Percentiles rank a stretch among this genome's conserved stretches.
These are phyloP conservation scores for Galemys pyrenaicus DNA, from an alignment of 2,113 vertebrate species.

Conservation along the genomic window DNA sequence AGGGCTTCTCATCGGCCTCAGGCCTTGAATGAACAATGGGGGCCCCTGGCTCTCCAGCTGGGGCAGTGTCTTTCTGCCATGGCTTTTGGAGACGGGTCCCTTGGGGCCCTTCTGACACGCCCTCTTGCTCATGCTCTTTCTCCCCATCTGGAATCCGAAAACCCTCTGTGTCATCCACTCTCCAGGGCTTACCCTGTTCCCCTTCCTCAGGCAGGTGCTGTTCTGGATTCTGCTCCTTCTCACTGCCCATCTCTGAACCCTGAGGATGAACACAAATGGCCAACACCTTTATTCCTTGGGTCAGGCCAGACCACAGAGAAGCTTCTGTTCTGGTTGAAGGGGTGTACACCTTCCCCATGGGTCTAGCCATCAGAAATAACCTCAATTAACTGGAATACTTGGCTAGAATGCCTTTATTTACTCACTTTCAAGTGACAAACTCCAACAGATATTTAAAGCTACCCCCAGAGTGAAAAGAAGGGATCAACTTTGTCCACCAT, in stretches of 20 bases:
- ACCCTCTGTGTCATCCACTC: slow-evolving; percentile 43
- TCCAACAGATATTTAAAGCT: background rate
- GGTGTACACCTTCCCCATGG: background rate
- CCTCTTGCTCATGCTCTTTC: slow-evolving; percentile 9
- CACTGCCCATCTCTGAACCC: slow-evolving; percentile 76
- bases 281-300: slow-evolving; percentile 56
- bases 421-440: slow-evolving; percentile 19
- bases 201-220: slow-evolving; percentile 69
- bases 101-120: background rate
- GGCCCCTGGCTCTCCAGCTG: background rate
- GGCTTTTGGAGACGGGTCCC: background rate
- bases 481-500: background rate
- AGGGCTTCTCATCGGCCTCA: slow-evolving; percentile 46
- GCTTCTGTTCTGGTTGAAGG: background rate
- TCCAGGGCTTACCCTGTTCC: slow-evolving; percentile 58
- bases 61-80: background rate
- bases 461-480: background rate
- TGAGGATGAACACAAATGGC: slow-evolving; percentile 69
- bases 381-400: background rate
- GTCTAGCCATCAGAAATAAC: slow-evolving; percentile 16
- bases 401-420: slow-evolving; percentile 7
- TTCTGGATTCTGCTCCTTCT: slow-evolving; percentile 70
- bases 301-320: background rate
- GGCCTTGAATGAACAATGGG: background rate
- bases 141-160: slow-evolving; percentile 24